Evolutionary conservation across 2,797 vertebrate species (phyloP), one percentile per base, ranked within the genome.

Genomic region (Arctocebus calabarensis): DNA sequence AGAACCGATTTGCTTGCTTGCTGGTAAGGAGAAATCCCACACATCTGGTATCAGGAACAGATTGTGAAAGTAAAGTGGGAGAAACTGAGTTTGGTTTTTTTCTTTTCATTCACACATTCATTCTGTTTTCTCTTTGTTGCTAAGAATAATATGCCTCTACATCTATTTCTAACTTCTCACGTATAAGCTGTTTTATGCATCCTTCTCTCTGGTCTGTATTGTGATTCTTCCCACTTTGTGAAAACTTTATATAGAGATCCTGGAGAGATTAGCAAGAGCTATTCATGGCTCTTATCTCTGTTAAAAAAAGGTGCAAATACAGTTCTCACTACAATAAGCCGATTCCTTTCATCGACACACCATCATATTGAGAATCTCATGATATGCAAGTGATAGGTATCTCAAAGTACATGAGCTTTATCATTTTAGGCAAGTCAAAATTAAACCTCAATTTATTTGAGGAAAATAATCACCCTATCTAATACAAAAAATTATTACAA

Each of bases 291-390:
- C 52, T 81, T 89, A 16, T 32, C 74, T 95, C 61, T 94, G 88
- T 10, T 64, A 52, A 88, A 86, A 73, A 84, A 90, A 59, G 37
- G 37, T 79, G 13, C 43, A 94, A 96, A 97, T 70, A 84, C 5
- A 86, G 32, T 85, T 88, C 45, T 59, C 43, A 82, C 93, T 52
- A 57, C 37, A 90, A 19, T 75, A 90, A 90, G 29, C n/a, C 37
- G 79, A 25, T 11, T 85, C 25, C 34, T 66, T 87, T 84, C 71
- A 81, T 62, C 22, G 52, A 71, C 34, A 95, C 29, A 64, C n/a
- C 29, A 48, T 91, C 61, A 75, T 45, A 78, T 23, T 75, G 59
- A 34, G 94, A 87, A 81, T 74, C 66, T 62, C 6, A 87, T 95
- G 52, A 89, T 86, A 34, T 89, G 43, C 2, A 82, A 68, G 14